Evolutionary conservation across 2,113 vertebrate genomes (phyloP).

Genomic region (Grammomys surdaster): DNA sequence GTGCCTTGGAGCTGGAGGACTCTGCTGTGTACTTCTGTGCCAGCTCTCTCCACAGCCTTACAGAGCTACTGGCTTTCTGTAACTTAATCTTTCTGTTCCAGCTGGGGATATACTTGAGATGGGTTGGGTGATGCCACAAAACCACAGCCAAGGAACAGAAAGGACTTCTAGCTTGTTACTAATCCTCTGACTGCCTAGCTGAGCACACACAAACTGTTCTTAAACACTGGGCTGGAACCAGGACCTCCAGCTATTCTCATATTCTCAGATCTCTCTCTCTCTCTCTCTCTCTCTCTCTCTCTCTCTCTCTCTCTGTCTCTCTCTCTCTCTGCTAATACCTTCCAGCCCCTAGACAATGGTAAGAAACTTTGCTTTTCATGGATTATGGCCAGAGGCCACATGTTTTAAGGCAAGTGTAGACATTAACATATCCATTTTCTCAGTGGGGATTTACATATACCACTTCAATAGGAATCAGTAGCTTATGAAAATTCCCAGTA

Average conservation of each 20-base stretch:
- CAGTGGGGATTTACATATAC: too few relatives aligned
- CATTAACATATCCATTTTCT: too few relatives aligned
- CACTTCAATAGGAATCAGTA: neutral
- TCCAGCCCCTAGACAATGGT: neutral
- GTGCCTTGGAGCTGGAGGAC: neutral
- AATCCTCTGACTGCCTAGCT: neutral
- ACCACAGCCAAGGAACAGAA: too few relatives aligned
- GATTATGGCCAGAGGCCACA: accelerated
- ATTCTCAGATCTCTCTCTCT: neutral
- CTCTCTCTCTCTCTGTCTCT: too few relatives aligned
- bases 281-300: too few relatives aligned
- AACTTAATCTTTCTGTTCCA: neutral
- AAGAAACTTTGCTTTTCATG: too few relatives aligned
- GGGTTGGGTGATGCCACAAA: neutral
- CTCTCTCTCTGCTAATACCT: neutral
- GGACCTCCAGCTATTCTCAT: accelerated
- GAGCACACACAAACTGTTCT: neutral
- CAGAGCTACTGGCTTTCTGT: neutral
- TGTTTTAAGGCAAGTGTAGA: neutral
- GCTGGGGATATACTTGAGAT: neutral
- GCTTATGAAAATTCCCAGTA: neutral
- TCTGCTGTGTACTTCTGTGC: neutral
- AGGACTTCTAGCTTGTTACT: neutral
- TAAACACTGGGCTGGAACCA: accelerated
- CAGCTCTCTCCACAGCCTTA: conserved; percentile 21